Percentiles rank a stretch among this genome's conserved stretches.
phyloP scores from a whole-genome alignment of 2,797 vertebrate genomes.

The Pantherophis vulpinus region DNA sequence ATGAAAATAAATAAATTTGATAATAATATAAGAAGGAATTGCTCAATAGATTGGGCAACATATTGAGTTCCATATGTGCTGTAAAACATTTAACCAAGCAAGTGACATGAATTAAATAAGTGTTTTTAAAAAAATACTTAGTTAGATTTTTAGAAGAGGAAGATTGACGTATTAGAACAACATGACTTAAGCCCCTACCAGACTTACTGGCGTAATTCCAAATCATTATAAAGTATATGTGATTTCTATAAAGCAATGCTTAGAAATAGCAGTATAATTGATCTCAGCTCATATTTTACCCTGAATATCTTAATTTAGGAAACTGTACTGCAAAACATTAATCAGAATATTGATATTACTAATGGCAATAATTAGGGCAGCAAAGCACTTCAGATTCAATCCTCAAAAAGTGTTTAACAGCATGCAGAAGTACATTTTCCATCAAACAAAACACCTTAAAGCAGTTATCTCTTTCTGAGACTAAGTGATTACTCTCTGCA shows the following conservation, averaged over 20 bases:
- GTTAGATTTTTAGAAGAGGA: neutral
- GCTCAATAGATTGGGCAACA: neutral
- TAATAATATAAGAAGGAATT: neutral
- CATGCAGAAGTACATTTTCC: neutral
- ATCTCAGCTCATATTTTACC: neutral
- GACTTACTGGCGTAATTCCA: neutral
- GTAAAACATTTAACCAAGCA: neutral
- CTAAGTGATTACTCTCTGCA: neutral
- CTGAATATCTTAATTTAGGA: neutral
- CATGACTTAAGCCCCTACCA: neutral
- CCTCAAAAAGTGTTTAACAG: neutral
- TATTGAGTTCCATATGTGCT: neutral
- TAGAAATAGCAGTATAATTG: neutral
- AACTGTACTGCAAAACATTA: conserved; percentile 13
- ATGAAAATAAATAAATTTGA: neutral
- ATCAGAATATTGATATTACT: neutral
- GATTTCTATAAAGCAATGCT: neutral
- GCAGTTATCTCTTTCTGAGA: neutral
- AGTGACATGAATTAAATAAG: neutral
- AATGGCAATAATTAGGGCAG: neutral
- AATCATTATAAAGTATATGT: neutral
- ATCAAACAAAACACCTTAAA: neutral
- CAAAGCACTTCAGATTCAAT: neutral
- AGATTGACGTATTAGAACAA: neutral
- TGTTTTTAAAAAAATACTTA: neutral